Base-by-base conservation (phyloP, 2,113 vertebrate genomes). In the Mellivora capensis region DNA sequence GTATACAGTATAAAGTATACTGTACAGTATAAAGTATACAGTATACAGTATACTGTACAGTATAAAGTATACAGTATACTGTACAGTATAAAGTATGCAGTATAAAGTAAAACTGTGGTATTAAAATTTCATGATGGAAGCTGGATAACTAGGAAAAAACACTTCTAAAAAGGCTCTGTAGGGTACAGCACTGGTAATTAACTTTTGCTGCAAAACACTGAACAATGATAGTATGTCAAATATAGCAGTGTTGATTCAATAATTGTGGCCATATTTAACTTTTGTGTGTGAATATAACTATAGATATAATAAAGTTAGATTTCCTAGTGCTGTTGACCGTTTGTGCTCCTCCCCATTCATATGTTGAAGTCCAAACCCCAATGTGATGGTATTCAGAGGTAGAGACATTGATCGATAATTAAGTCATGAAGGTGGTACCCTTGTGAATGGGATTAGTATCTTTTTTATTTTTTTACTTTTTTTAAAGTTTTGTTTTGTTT, bases 141-240 rank as follows among this genome's bases (percentile, higher is more conserved):
- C 9, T 34, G 7, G 21, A 62, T 7, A 62, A 34, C 23, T 37
- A 79, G 39, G 14, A 1, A 3, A 18, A 12, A 39, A 61, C 5
- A 69, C 4, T 10, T 84, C 7, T 44, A 47, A 67, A 64, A 64
- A 47, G 2, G 0, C 2, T 86, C 3, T 17, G 0, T n/a, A 12
- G 34, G 25, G 0, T 44, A 12, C 15, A 20, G 18, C 2, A 49
- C 14, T 57, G 25, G 25, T 83, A 72, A 62, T 64, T 59, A 71
- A 27, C 27, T 27, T 23, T 0, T 0, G 2, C n/a, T 62, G 3
- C 3, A 34, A 90, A 79, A 67, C 14, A 74, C 6, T 13, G 76
- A 93, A 81, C 10, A 64, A 39, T 21, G 10, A 59, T 57, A 47
- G 20, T 49, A 92, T 72, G 11, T 52, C 15, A 37, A 4, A 21